Conservation (phyloP, 1,140 invertebrate species). For the Drusus annulatus region DNA sequence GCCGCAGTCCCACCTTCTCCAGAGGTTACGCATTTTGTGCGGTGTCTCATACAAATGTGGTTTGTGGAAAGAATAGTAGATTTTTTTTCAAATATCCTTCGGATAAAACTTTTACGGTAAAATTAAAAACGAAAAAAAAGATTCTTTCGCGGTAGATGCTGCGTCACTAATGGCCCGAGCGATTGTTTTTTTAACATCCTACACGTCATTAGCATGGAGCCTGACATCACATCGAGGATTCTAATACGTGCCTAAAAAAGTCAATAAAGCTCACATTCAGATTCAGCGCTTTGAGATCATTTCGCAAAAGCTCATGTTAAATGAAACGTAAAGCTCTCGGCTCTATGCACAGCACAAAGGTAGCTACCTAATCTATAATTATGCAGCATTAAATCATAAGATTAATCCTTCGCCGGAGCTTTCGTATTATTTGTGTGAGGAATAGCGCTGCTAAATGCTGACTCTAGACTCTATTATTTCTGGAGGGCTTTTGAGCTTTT, state of each 20-base stretch:
- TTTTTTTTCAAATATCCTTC: too few species aligned
- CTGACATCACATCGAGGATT: not conserved
- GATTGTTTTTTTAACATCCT: too few species aligned
- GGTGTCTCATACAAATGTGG: too few species aligned
- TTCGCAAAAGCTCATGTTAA: conserved; percentile 36
- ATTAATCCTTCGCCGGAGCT: conserved; percentile 39
- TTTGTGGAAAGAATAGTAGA: too few species aligned
- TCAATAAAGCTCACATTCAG: conserved; percentile 23
- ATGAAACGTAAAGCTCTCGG: conserved; percentile 34
- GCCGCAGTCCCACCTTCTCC: too few species aligned
- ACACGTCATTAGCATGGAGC: conserved; percentile 11
- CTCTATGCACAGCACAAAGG: conserved; percentile 28
- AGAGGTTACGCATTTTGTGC: too few species aligned
- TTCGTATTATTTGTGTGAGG: conserved; percentile 41
- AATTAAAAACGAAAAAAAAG: too few species aligned
- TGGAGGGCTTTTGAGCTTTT: not conserved
- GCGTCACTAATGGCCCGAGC: too few species aligned
- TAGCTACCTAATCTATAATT: conserved; percentile 48
- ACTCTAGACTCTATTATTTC: conserved; percentile 39
- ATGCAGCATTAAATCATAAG: conserved; percentile 50
- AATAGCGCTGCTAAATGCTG: conserved; percentile 37
- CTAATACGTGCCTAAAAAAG: conserved; percentile 20
- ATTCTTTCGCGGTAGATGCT: too few species aligned
- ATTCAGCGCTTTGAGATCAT: conserved; percentile 32
- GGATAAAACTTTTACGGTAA: too few species aligned